These are phyloP conservation scores for Cacoxenus indagator DNA, from an alignment of 2,888 invertebrate genomes.

Conservation along the genomic window DNA sequence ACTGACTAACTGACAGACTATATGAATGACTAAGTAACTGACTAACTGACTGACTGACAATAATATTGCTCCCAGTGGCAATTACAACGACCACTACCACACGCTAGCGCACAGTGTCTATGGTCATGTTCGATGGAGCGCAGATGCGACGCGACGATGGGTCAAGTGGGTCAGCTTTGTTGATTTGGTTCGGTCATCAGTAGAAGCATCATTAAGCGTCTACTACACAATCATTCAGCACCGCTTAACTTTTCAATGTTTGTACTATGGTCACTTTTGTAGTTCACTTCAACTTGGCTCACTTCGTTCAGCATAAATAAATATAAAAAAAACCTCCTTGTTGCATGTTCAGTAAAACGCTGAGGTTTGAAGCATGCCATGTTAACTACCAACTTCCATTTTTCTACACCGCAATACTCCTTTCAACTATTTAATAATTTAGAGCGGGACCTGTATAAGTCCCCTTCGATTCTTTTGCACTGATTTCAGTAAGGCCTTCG, in stretches of 20 bases:
- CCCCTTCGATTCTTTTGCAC: too few species aligned
- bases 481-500: too few species aligned
- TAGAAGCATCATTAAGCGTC: constrained; percentile 14
- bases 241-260: constrained; percentile 54
- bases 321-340: background rate
- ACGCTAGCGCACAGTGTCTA: too few species aligned
- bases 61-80: background rate
- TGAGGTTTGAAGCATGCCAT: background rate
- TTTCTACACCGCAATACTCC: too few species aligned
- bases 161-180: background rate
- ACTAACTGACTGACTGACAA: background rate
- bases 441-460: too few species aligned
- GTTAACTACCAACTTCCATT: too few species aligned
- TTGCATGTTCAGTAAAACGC: background rate
- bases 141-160: too few species aligned
- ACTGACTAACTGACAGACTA: background rate
- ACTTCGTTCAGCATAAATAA: background rate
- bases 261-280: constrained; percentile 33
- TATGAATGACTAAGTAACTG: background rate
- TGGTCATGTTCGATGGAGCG: too few species aligned
- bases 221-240: constrained; percentile 34
- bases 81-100: too few species aligned
- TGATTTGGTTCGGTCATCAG: constrained; percentile 23
- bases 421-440: too few species aligned
- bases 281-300: background rate